These are phyloP conservation scores for Drosophila takahashii DNA, from an alignment of 1,140 invertebrate species.

Conservation along the genomic window DNA sequence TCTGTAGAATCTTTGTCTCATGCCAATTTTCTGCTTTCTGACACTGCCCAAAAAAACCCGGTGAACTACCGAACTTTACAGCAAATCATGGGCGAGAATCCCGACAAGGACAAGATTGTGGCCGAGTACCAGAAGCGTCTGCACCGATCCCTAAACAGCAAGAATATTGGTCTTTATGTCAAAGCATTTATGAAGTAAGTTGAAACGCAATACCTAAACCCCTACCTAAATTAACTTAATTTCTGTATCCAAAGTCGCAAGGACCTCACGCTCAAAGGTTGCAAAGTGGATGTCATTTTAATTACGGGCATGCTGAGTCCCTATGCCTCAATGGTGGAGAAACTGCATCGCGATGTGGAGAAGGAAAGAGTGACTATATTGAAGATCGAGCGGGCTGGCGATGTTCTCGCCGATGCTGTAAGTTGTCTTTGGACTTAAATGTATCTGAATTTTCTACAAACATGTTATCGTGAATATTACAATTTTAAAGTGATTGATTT, in stretches of 20 bases:
- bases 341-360: constrained; percentile 91
- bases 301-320: constrained; percentile 93
- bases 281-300: constrained; percentile 91
- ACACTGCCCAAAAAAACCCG: constrained; percentile 33
- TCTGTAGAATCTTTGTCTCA: constrained; percentile 25
- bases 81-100: constrained; percentile 84
- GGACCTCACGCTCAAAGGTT: constrained; percentile 89
- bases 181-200: constrained; percentile 92
- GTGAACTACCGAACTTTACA: constrained; percentile 44
- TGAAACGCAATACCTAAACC: too few species aligned
- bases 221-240: too few species aligned
- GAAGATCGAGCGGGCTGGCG: constrained; percentile 92
- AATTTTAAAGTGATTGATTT: too few species aligned
- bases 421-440: constrained; percentile 49
- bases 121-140: constrained; percentile 92
- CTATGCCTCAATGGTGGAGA: constrained; percentile 91
- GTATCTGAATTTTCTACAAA: background rate
- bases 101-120: constrained; percentile 91
- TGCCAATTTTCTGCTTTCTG: constrained; percentile 45
- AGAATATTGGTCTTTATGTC: constrained; percentile 93
- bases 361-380: constrained; percentile 93
- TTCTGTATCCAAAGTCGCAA: constrained; percentile 86
- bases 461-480: background rate
- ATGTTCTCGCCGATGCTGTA: constrained; percentile 92
- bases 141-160: constrained; percentile 92